These are phyloP conservation scores for Empidonax traillii DNA, from an alignment of 2,113 vertebrate genomes.

Conservation along the genomic window DNA sequence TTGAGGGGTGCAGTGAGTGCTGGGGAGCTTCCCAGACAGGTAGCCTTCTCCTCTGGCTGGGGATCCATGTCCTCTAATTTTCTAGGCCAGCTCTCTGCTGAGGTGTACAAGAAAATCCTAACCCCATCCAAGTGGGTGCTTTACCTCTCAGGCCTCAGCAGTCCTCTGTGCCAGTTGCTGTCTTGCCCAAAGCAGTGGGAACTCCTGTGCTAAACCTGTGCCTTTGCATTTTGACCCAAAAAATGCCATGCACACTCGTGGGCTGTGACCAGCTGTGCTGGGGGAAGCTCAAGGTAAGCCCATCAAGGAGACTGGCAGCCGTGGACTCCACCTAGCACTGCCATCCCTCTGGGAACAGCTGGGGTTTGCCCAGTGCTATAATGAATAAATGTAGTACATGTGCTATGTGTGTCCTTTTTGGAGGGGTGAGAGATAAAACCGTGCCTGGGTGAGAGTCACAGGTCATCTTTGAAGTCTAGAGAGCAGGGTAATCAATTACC, in stretches of 20 bases:
- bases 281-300: neutral
- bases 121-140: neutral
- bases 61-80: neutral
- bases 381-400: neutral
- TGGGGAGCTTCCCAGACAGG: neutral
- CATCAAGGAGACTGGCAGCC: neutral
- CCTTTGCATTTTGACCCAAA: neutral
- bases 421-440: neutral
- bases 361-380: neutral
- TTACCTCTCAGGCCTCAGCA: neutral
- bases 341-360: neutral
- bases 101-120: neutral
- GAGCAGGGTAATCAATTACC: conserved; percentile 17
- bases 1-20: neutral
- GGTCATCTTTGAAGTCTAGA: neutral
- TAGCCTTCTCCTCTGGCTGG: neutral
- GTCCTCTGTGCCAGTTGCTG: neutral
- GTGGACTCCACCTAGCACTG: neutral
- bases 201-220: accelerated
- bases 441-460: neutral
- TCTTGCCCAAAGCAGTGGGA: neutral
- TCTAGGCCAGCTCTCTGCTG: neutral
- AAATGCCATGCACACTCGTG: neutral
- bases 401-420: neutral
- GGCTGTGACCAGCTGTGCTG: neutral